Evolutionary conservation across 2,888 invertebrate species (phyloP).

Genomic region (Ichneumoninae sp.): DNA sequence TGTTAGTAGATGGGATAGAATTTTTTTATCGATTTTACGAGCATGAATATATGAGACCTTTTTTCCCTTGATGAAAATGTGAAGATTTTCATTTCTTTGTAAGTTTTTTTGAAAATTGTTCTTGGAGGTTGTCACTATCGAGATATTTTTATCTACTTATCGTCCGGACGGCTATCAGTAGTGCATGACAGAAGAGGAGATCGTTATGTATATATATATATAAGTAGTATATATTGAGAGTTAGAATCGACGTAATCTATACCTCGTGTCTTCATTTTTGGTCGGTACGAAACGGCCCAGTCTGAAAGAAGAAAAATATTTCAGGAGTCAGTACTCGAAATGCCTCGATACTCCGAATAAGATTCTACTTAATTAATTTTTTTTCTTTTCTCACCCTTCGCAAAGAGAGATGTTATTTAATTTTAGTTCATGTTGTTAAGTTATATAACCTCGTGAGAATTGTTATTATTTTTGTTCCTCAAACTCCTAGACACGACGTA

Average conservation of each 20-base stretch:
- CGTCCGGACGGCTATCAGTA: slow-evolving; percentile 7
- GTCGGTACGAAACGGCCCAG: slow-evolving; percentile 77
- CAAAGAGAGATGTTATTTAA: background rate
- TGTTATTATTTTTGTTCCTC: slow-evolving; percentile 17
- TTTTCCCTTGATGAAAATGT: background rate
- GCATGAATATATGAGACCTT: background rate
- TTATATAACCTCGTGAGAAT: slow-evolving; percentile 3
- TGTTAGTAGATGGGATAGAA: background rate
- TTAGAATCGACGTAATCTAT: slow-evolving; percentile 64
- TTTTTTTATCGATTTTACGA: background rate
- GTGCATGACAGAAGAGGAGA: background rate
- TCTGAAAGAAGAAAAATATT: slow-evolving; percentile 78
- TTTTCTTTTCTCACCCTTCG: slow-evolving; percentile 4
- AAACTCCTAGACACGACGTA: slow-evolving; percentile 41
- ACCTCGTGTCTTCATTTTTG: slow-evolving; percentile 79
- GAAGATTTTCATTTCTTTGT: slow-evolving; percentile 5
- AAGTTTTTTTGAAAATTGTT: background rate
- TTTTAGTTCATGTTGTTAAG: slow-evolving; percentile 7
- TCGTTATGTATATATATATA: slow-evolving; percentile 17
- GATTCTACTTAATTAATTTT: slow-evolving; percentile 40
- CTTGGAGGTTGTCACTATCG: slow-evolving; percentile 13
- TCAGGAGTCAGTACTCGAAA: slow-evolving; percentile 70
- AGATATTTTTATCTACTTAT: slow-evolving; percentile 23
- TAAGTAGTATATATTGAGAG: slow-evolving; percentile 29
- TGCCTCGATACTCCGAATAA: slow-evolving; percentile 57